Base-by-base conservation (phyloP, 2,888 invertebrate genomes). In the Calliscelio sp. region DNA sequence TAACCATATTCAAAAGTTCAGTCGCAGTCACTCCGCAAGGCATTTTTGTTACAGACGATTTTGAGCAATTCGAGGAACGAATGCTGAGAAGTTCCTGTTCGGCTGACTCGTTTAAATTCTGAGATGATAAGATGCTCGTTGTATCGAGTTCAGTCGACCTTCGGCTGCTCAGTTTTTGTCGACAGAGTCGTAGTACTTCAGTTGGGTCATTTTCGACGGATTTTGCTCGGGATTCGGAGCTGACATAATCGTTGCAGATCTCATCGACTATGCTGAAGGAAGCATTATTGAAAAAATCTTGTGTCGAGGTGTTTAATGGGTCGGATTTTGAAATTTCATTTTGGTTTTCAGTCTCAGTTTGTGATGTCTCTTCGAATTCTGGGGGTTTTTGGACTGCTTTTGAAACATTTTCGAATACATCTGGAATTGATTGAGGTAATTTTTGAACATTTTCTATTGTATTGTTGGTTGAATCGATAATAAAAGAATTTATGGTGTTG, bases 241-340 rank as follows among this genome's bases (percentile, higher is more conserved):
- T 14, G 24, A 20, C 77, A 10, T 68, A 51, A 28, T 78, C 63
- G 3, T 4, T 20, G 53, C 89, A 88, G 35, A 90, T 59, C 63
- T 86, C 57, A 38, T 90, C 89, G 57, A 90, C 78, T 6, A 63
- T 63, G 59, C 75, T 87, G 44, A 89, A 89, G 1, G 89, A 89
- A 2, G 81, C 87, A 81, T 90, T 88, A 6, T 28, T 81, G 46
- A 90, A 90, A 73, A 89, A 89, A 35, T 89, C 87, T 81, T 89
- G 88, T 4, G 89, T 87, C 8, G 88, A 88, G n/a, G 85, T 85
- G 28, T 85, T 84, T n/a, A n/a, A n/a, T n/a, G n/a, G n/a, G n/a
- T n/a, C n/a, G n/a, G n/a, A n/a, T n/a, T n/a, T n/a, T n/a, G n/a
- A n/a, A n/a, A n/a, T n/a, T n/a, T n/a, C n/a, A n/a, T n/a, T n/a